Percentiles rank a stretch among this genome's conserved stretches.
Conservation (phyloP, 1,140 invertebrate species). For the Mamestra configurata region DNA sequence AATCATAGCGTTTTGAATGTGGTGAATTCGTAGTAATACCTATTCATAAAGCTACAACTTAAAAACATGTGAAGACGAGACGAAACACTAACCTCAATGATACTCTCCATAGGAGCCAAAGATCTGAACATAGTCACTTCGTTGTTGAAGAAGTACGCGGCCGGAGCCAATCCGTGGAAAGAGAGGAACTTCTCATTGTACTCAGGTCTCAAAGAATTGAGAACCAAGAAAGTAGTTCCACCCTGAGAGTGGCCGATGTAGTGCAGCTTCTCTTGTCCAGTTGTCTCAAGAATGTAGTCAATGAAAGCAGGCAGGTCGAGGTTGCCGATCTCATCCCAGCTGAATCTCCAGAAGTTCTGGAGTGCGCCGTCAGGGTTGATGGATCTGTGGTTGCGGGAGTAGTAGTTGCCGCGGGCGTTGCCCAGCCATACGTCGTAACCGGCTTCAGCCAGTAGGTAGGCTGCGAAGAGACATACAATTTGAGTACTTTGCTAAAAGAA, state of each 20-base stretch:
- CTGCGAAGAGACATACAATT: slow-evolving; percentile 71
- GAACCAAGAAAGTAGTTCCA: slow-evolving; percentile 89
- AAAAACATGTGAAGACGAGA: no score
- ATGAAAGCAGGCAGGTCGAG: slow-evolving; percentile 86
- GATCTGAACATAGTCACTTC: slow-evolving; percentile 22
- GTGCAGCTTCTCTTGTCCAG: slow-evolving; percentile 81
- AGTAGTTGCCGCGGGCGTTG: slow-evolving; percentile 90
- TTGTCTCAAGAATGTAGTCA: slow-evolving; percentile 81
- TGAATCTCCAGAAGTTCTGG: slow-evolving; percentile 83
- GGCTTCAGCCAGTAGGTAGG: slow-evolving; percentile 88
- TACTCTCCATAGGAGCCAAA: slow-evolving; percentile 49
- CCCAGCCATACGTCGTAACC: slow-evolving; percentile 92
- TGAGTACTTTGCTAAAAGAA: not conserved
- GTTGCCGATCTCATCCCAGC: slow-evolving; percentile 89
- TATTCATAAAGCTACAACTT: no score
- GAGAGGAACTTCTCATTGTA: slow-evolving; percentile 87
- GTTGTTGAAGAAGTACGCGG: slow-evolving; percentile 57
- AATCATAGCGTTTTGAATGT: no score
- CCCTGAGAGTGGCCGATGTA: slow-evolving; percentile 91
- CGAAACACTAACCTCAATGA: slow-evolving; percentile 56
- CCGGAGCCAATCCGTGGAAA: slow-evolving; percentile 64
- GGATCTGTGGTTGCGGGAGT: slow-evolving; percentile 87
- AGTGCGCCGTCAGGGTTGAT: slow-evolving; percentile 88
- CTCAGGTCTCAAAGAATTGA: slow-evolving; percentile 88
- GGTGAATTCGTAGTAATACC: no score